A percentile compares a stretch with the other conserved stretches of the same genome.
Evolutionary conservation across 1,140 invertebrate genomes (phyloP).

Genomic region (Drosophila asahinai): DNA sequence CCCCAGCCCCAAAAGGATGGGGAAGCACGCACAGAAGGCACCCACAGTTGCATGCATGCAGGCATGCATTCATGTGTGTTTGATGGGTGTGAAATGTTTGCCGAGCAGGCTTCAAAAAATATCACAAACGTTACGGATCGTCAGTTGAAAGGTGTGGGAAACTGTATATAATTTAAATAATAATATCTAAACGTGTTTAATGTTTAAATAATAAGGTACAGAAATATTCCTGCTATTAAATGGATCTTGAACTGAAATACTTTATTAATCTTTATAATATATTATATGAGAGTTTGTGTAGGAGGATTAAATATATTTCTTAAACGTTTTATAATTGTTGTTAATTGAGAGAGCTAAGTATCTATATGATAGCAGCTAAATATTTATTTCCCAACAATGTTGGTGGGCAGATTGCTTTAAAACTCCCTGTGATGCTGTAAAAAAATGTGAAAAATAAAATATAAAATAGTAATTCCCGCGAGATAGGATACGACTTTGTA

Average conservation of each 20-base stretch:
- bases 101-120: constrained; percentile 30
- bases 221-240: neutral
- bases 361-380: neutral
- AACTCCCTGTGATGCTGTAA: no score
- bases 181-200: neutral
- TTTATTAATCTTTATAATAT: no score
- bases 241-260: no score
- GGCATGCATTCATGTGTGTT: constrained; percentile 23
- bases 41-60: constrained; percentile 21
- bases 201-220: no score
- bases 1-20: constrained; percentile 12
- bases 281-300: no score
- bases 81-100: constrained; percentile 31
- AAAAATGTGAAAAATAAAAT: constrained; percentile 53
- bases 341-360: neutral
- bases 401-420: no score
- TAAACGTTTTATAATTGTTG: no score
- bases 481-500: constrained; percentile 5
- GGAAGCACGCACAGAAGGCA: constrained; percentile 22
- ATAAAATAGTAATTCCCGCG: constrained; percentile 19
- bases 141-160: neutral
- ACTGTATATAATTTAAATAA: neutral
- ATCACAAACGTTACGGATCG: neutral
- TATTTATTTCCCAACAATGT: neutral
- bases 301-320: no score